Percentiles rank a stretch among this genome's conserved stretches.
Evolutionary conservation across 2,113 vertebrate genomes (phyloP).

Genomic region (Rhinoderma darwinii): DNA sequence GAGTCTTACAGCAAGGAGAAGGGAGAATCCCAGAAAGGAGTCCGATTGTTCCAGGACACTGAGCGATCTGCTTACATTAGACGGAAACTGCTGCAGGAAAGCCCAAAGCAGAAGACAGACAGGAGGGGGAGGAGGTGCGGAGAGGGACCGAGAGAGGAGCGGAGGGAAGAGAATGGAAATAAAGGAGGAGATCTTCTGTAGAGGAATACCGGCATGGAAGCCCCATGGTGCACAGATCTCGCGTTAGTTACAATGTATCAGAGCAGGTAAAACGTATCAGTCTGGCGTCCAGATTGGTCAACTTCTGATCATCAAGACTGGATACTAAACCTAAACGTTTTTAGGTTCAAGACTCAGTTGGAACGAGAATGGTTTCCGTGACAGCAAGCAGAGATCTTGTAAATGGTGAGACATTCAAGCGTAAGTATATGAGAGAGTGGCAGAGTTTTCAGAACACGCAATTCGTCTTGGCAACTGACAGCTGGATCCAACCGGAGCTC

Average conservation of each 20-base stretch:
- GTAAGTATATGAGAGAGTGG: no score
- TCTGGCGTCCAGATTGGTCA: no score
- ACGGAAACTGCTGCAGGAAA: slow-evolving; percentile 54
- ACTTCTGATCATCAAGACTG: no score
- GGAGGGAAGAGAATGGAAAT: neutral
- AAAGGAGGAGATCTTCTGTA: neutral
- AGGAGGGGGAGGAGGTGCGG: neutral
- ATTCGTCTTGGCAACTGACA: no score
- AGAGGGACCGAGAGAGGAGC: neutral
- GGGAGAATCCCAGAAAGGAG: slow-evolving; percentile 42
- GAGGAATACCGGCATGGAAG: neutral
- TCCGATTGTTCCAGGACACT: slow-evolving; percentile 28
- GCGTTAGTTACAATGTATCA: neutral
- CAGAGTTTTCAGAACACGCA: no score
- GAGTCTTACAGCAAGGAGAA: neutral
- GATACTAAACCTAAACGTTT: no score
- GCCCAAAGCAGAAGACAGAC: slow-evolving; percentile 30
- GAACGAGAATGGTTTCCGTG: no score
- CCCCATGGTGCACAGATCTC: no score
- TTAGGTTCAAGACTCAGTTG: no score
- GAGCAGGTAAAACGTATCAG: no score
- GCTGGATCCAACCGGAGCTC: no score
- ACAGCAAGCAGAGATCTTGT: neutral
- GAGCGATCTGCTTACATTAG: slow-evolving; percentile 51
- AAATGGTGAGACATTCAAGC: neutral